Conservation (phyloP, 2,797 vertebrate genomes). For the Sus cebifrons region DNA sequence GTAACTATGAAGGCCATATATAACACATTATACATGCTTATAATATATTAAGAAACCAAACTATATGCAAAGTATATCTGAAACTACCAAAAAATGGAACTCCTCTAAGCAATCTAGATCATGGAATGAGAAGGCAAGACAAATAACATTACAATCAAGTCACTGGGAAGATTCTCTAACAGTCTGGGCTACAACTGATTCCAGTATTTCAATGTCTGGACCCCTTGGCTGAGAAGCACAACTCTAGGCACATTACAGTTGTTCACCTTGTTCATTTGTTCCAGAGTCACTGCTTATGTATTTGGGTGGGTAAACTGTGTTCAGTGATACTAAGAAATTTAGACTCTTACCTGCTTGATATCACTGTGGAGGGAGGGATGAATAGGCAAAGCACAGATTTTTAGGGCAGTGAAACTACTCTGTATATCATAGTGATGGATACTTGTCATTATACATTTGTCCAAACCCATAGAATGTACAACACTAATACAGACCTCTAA, state of each 20-base stretch:
- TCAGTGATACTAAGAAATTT: constrained; percentile 45
- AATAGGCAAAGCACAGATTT: no score
- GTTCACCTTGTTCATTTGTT: constrained; percentile 31
- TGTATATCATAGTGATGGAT: no score
- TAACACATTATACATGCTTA: not conserved
- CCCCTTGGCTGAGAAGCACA: not conserved
- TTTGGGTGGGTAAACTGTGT: not conserved
- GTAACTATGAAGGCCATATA: constrained; percentile 12
- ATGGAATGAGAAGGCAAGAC: constrained; percentile 8
- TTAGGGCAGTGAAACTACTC: no score
- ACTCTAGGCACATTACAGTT: not conserved
- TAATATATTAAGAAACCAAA: constrained; percentile 25
- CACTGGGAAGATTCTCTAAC: constrained; percentile 19
- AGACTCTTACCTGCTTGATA: not conserved
- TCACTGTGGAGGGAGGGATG: not conserved
- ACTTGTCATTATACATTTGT: no score
- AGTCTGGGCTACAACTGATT: not conserved
- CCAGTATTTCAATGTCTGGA: not conserved
- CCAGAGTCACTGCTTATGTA: not conserved
- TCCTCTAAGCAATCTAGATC: not conserved
- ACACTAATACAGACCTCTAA: no score
- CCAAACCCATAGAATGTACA: no score
- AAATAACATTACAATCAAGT: constrained; percentile 39
- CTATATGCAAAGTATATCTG: not conserved
- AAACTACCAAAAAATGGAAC: not conserved